Base-by-base conservation (phyloP, 2,797 vertebrate genomes). In the Tenualosa ilisha region DNA sequence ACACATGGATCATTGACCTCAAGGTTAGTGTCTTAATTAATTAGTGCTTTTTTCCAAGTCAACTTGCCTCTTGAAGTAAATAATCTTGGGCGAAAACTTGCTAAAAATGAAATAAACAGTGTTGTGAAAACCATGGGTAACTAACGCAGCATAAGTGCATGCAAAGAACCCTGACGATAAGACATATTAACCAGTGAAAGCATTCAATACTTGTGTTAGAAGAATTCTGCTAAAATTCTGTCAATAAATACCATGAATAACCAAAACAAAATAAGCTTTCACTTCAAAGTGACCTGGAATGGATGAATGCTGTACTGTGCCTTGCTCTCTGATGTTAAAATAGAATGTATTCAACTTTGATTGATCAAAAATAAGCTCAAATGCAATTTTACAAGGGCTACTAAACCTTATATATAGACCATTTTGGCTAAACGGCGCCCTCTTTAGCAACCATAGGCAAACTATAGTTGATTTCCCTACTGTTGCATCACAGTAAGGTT, bases 21-120 rank as follows among this genome's bases (percentile, higher is more conserved):
- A 81, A 3, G 37, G 89, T 93, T 94, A 90, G 92, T 91, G 85
- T 65, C 91, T 8, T 49, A 31, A 12, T 94, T 93, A 90, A 90
- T 87, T 92, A 43, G 2, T 43, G 72, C 40, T 79, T 43, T 75
- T 51, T 51, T 56, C 8, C 37, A 72, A 15, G 65, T 46, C 89
- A 92, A 99, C 97, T 97, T 98, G 97, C 97, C 97, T 99, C 95
- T 97, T 93, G 96, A 98, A 91, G 95, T 95, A 96, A 98, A 96
- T 94, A 98, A 93, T 92, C 95, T 95, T 81, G 96, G 96, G 94
- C 96, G 95, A 91, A 97, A 98, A 95, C 94, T 93, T 91, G 94
- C 95, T 98, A 97, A 94, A 94, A 94, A 89, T 93, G 90, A 79
- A 79, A 79, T 79, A 9, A 46, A 79, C 72, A 79, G 40, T 11